Evolutionary conservation across 2,113 vertebrate genomes (phyloP), one percentile per base, ranked within the genome.

Genomic region (Pseudolaguvia tuberculata): DNA sequence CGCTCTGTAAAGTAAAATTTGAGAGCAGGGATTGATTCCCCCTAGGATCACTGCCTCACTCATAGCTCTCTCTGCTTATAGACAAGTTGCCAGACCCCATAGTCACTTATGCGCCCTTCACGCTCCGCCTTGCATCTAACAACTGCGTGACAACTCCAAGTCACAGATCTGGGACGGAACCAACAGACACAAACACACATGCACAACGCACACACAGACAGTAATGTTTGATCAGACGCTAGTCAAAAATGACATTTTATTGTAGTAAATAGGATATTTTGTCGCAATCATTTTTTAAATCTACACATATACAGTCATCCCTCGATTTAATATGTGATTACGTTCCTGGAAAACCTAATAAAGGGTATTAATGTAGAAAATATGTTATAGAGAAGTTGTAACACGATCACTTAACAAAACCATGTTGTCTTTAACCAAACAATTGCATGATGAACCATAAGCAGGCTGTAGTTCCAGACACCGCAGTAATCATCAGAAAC

Each of bases 81-180:
- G 75, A 77, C 75, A 70, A 23, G 42, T 51, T 35, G 47, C 56
- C 74, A 70, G 50, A 72, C 66, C 73, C n/a, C n/a, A 20, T 72
- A 72, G 47, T 58, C 42, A 58, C 63, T 58, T 39, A 68, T 57
- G 57, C 48, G 12, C 48, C 48, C 67, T 68, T 67, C 62, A 39
- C n/a, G 2, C 14, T 9, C 35, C 45, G 23, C 67, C 14, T 23
- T 47, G 48, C 23, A n/a, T 62, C 50, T 63, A 77, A 63, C 56
- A 63, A 58, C 58, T 52, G 31, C 14, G 15, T 71, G 75, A 77
- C 75, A 71, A 58, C 57, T 71, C n/a, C 25, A 14, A 27, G 47
- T 61, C 57, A 53, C 31, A 70, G 31, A 48, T 48, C 57, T 61
- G 47, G 8, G 25, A 61, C 25, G 31, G 8, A 2, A 53, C 29